Percentiles rank a stretch among this genome's conserved stretches.
Evolutionary conservation across 2,888 invertebrate genomes (phyloP).

Genomic region (Mythimna albipuncta): DNA sequence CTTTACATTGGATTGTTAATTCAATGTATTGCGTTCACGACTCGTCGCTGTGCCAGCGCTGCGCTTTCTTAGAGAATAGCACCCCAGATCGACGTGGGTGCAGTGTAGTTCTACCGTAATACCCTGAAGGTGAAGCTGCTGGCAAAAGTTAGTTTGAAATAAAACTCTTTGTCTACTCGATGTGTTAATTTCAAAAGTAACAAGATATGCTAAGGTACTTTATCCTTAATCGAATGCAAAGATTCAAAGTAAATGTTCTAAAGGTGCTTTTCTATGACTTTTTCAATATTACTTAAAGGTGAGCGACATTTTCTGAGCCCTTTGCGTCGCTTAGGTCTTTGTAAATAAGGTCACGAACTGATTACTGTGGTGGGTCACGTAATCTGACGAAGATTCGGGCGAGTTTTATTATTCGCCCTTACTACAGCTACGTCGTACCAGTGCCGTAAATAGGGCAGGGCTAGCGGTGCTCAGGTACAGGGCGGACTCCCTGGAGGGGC

Average conservation of each 20-base stretch:
- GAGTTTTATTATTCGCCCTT: conserved; percentile 64
- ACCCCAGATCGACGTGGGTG: too few species aligned
- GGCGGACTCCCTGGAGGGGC: too few species aligned
- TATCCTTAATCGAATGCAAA: conserved; percentile 35
- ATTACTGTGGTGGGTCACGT: conserved; percentile 68
- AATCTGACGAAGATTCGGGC: conserved; percentile 63
- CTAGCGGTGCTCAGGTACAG: too few species aligned
- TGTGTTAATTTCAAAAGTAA: background rate
- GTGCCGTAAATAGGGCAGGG: too few species aligned
- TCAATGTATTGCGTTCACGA: too few species aligned
- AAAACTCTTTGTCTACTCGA: conserved; percentile 2
- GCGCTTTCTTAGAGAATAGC: too few species aligned
- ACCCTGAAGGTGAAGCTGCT: too few species aligned
- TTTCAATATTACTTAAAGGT: conserved; percentile 45
- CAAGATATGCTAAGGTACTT: background rate
- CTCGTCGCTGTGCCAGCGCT: too few species aligned
- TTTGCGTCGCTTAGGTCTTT: conserved; percentile 36
- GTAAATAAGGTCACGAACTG: conserved; percentile 60
- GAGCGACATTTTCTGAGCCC: conserved; percentile 53
- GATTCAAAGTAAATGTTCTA: background rate
- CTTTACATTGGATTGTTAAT: too few species aligned
- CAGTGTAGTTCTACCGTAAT: too few species aligned
- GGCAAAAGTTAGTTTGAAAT: too few species aligned
- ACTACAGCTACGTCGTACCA: background rate
- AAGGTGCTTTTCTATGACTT: conserved; percentile 3